Evolutionary conservation across 2,888 invertebrate genomes (phyloP), one percentile per base, ranked within the genome.

Genomic region (Stenurella melanura): DNA sequence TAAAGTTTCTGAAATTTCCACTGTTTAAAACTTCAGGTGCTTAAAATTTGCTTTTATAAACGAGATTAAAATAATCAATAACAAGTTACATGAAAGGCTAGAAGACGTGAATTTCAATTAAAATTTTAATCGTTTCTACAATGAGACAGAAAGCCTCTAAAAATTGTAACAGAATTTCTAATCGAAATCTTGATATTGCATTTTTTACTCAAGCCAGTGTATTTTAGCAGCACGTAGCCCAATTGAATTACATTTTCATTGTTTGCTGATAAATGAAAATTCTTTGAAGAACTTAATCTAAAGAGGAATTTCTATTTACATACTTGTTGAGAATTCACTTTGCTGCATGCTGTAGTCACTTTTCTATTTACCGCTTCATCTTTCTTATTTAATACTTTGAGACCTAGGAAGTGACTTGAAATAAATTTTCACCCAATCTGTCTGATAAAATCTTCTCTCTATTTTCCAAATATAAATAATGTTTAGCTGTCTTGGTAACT

Each of bases 301-400:
- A 64, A 64, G 19, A 64, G 64, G 42, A 64, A 42, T 64, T 64
- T 64, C 64, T 64, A 64, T 64, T 69, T 69, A 70, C 70, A 18
- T 70, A 70, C 70, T 70, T 70, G 70, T 50, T 42, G 42, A 42
- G 42, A 38, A 30, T 70, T 70, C 70, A 70, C 70, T 60, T 60
- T 70, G 30, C 70, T 58, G 70, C 70, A 70, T 70, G 19, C 21
- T 70, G 70, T 70, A 70, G 70, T 57, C 57, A 34, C 34, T 70
- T 57, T n/a, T 70, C 58, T 58, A 68, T 69, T 60, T 70, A 70
- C 60, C 58, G 60, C 50, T 58, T 60, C 70, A 50, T 70, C 60
- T 42, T 70, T 64, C 64, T 64, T 70, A 70, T 58, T 57, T 70
- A 70, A 42, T 70, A 70, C 42, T 70, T 21, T 42, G 70, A 60